Base-by-base conservation (phyloP, 2,797 vertebrate species). In the Melanotaenia boesemani region DNA sequence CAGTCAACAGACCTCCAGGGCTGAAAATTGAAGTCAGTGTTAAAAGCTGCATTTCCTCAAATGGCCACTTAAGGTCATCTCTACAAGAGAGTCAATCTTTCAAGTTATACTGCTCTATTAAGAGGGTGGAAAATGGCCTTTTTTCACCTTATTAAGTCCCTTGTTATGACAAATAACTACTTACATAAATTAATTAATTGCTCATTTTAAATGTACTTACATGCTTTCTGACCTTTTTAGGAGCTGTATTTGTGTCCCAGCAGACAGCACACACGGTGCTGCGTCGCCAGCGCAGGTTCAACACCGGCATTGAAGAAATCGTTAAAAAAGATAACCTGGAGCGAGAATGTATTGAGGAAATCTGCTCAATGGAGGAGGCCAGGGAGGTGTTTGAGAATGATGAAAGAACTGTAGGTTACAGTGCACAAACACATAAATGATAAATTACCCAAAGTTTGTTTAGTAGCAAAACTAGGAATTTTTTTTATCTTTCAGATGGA, bases 321-420 rank as follows among this genome's bases (percentile, higher is more conserved):
- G 68, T 88, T 68, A 41, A 75, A 0, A 68, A 50, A 2, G 97
- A 87, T 60, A 96, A 98, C 80, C 94, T 99, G 1, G 97, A 99
- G 91, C 92, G 98, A n/a, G 98, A 99, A 78, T 99, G 98, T 68
- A 26, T 13, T 0, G 98, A 99, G 86, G 98, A 99, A 88, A 63
- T 5, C 13, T 99, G 98, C 69, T 79, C 39, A 48, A 95, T 93
- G 55, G 98, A 99, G 82, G 98, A 99, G 91, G 98, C 97, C 52
- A 92, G 96, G 74, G 98, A 99, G 87, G 93, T 95, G 67, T 99
- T 98, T 83, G 98, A 99, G 86, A 86, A 99, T 4, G 79, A 92
- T 0, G 95, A 96, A 75, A 91, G 92, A 91, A 96, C 97, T 0
- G 98, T 99, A 94, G 34, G 93, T 88, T 2, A 0, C 5, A 18